Conservation (phyloP, 2,797 vertebrate genomes). For the Ptychobarbus kaznakovi region DNA sequence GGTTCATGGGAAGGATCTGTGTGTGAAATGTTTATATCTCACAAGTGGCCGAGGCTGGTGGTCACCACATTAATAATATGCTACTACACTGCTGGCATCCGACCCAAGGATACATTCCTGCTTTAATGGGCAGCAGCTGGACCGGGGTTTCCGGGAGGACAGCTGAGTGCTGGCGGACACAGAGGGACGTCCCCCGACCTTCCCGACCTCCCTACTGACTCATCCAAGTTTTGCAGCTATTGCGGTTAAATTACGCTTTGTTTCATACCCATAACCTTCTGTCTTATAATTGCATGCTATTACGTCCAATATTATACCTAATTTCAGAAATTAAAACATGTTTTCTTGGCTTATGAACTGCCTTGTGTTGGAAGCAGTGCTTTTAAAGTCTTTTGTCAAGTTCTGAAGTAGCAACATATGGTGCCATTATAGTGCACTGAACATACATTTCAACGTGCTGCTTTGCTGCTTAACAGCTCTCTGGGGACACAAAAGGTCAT, state of each 20-base stretch:
- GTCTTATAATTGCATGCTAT: conserved; percentile 23
- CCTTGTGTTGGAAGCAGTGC: conserved; percentile 9
- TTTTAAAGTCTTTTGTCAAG: conserved; percentile 43
- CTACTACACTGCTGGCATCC: conserved; percentile 75
- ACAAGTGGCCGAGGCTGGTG: conserved; percentile 74
- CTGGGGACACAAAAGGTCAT: conserved; percentile 53
- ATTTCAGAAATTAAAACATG: conserved; percentile 28
- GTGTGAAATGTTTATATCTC: conserved; percentile 79
- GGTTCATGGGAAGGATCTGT: conserved; percentile 74
- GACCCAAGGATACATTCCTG: conserved; percentile 82
- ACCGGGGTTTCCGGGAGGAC: conserved; percentile 77
- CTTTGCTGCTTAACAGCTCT: conserved; percentile 49
- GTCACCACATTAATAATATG: conserved; percentile 78
- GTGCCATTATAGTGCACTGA: conserved; percentile 53
- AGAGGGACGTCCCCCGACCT: conserved; percentile 68
- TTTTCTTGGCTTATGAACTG: conserved; percentile 11
- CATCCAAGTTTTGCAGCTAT: conserved; percentile 27
- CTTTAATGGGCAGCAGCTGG: conserved; percentile 83
- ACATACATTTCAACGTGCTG: conserved; percentile 43
- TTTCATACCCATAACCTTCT: not conserved
- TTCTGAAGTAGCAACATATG: conserved; percentile 53
- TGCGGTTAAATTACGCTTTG: conserved; percentile 16
- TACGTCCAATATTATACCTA: conserved; percentile 11
- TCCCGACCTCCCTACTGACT: conserved; percentile 41
- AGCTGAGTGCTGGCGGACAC: conserved; percentile 74